Percentiles rank a stretch among this genome's conserved stretches.
These are phyloP conservation scores for Hemichromis elongatus DNA, from an alignment of 2,113 vertebrate genomes.

Conservation along the genomic window DNA sequence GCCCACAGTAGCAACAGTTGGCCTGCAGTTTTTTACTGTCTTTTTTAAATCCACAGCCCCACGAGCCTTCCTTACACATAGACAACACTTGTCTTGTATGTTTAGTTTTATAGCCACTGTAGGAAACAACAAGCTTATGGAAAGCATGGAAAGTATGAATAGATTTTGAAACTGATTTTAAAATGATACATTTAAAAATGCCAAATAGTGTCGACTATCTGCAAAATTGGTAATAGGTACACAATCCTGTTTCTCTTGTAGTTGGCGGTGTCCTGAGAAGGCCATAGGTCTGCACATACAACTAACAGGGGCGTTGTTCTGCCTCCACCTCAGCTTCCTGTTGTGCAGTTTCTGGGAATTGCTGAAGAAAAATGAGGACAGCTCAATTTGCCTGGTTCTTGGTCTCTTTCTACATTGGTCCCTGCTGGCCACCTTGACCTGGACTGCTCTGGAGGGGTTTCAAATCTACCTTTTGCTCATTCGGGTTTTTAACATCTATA, in stretches of 20 bases:
- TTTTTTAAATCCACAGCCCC: not conserved
- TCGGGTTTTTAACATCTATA: constrained; percentile 71
- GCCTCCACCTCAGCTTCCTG: constrained; percentile 81
- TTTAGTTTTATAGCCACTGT: not conserved
- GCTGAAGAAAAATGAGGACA: accelerated
- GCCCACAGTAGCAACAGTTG: not conserved
- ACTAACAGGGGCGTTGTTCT: constrained; percentile 74
- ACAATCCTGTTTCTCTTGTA: not conserved
- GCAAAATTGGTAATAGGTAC: not conserved
- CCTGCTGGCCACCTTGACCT: constrained; percentile 63
- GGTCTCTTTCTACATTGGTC: constrained; percentile 69
- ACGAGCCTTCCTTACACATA: not conserved
- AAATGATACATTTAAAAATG: not conserved
- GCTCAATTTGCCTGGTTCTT: constrained; percentile 43
- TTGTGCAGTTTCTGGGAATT: constrained; percentile 31
- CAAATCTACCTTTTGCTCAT: constrained; percentile 71
- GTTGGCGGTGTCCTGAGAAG: constrained; percentile 68
- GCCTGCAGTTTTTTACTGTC: not conserved
- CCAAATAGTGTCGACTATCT: not conserved
- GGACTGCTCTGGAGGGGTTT: constrained; percentile 70
- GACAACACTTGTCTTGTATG: not conserved
- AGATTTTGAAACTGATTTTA: not conserved
- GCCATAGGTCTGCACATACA: constrained; percentile 72
- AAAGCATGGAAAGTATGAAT: not conserved
- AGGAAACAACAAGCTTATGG: not conserved